Conservation (phyloP, 2,113 vertebrate species). For the Scolopax mira region DNA sequence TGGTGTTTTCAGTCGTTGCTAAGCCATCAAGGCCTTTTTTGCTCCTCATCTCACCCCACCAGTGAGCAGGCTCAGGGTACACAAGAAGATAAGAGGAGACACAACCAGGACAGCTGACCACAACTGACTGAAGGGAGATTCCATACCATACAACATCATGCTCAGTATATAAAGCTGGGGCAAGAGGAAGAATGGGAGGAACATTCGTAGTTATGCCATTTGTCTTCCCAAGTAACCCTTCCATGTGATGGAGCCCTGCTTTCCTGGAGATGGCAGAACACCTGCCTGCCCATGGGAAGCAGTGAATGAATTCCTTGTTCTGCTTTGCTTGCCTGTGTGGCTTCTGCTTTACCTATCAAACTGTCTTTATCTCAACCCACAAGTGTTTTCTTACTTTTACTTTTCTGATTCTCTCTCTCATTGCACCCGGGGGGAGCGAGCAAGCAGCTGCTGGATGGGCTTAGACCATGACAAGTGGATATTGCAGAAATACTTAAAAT, state of each 20-base stretch:
- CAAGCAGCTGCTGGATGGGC: background rate
- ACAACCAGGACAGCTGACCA: background rate
- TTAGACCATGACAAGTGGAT: background rate
- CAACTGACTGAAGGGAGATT: background rate
- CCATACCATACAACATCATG: background rate
- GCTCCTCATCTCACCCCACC: background rate
- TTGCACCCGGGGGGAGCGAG: background rate
- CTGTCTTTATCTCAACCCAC: background rate
- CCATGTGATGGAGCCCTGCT: rapidly evolving
- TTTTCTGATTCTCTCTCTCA: background rate
- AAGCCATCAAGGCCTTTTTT: background rate
- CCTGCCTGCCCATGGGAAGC: background rate
- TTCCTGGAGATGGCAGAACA: background rate
- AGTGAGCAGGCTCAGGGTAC: background rate
- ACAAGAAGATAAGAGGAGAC: background rate
- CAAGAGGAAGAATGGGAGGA: background rate
- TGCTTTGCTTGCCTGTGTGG: rapidly evolving
- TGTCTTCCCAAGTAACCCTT: background rate
- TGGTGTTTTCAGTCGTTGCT: background rate
- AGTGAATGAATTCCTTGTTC: background rate
- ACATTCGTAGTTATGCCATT: rapidly evolving
- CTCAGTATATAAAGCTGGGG: background rate
- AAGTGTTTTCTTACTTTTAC: background rate
- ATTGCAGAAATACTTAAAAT: constrained; percentile 57
- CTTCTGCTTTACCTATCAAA: background rate